These are phyloP conservation scores for Diaphora mendica DNA, from an alignment of 2,888 invertebrate species.

Conservation along the genomic window DNA sequence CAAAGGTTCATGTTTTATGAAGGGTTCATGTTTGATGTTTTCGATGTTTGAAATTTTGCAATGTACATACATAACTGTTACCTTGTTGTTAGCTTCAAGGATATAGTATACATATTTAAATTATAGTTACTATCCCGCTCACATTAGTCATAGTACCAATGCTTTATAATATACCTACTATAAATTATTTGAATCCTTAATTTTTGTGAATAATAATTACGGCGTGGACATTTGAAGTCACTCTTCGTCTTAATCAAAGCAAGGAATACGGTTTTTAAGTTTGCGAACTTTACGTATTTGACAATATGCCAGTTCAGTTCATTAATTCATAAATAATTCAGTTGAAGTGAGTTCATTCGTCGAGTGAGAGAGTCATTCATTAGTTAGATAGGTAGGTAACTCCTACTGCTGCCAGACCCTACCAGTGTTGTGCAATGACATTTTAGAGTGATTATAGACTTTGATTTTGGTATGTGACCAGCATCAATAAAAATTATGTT, in stretches of 20 bases:
- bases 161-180: too few relatives aligned
- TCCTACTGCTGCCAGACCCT: slow-evolving; percentile 34
- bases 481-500: neutral
- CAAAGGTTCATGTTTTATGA: neutral
- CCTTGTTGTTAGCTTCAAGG: too few relatives aligned
- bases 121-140: too few relatives aligned
- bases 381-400: too few relatives aligned
- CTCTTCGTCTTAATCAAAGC: slow-evolving; percentile 32
- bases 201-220: neutral
- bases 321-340: too few relatives aligned
- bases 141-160: too few relatives aligned
- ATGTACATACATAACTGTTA: too few relatives aligned
- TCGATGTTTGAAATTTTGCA: slow-evolving; percentile 9
- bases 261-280: slow-evolving; percentile 53
- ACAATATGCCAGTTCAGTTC: slow-evolving; percentile 58
- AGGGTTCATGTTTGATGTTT: slow-evolving; percentile 36
- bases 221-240: slow-evolving; percentile 20
- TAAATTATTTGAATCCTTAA: neutral
- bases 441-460: neutral
- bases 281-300: slow-evolving; percentile 56
- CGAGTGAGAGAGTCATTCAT: too few relatives aligned
- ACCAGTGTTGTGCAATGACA: slow-evolving; percentile 5
- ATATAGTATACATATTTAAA: too few relatives aligned
- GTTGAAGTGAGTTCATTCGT: too few relatives aligned
- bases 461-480: neutral